Percentiles rank a stretch among this genome's conserved stretches.
Evolutionary conservation across 2,113 vertebrate species (phyloP).

Genomic region (Chiloscyllium plagiosum): DNA sequence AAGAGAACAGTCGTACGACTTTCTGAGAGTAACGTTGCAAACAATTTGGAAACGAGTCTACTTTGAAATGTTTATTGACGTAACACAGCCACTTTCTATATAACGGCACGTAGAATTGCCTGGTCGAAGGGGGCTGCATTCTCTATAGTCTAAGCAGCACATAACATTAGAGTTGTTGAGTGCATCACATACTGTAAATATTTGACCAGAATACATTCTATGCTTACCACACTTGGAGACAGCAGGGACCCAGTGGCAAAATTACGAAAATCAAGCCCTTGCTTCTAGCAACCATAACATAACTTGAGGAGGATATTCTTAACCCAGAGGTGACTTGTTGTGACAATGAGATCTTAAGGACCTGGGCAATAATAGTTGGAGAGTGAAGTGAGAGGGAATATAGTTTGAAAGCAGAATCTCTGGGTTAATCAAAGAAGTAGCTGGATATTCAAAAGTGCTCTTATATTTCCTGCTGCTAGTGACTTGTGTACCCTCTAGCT

Average conservation of each 20-base stretch:
- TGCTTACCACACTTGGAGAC: not conserved
- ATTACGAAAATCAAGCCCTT: not conserved
- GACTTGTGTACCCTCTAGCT: not conserved
- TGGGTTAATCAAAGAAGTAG: not conserved
- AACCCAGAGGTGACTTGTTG: too few species aligned
- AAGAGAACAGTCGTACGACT: not conserved
- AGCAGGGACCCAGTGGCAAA: not conserved
- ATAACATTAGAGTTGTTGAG: not conserved
- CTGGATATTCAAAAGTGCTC: conserved; percentile 30
- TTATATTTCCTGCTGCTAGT: conserved; percentile 28
- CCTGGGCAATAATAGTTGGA: not conserved
- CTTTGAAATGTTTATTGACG: not conserved
- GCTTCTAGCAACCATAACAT: not conserved
- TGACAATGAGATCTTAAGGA: not conserved
- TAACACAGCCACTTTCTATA: not conserved
- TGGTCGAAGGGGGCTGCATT: not conserved
- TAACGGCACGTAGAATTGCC: not conserved
- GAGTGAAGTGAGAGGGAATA: not conserved
- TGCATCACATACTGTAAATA: not conserved
- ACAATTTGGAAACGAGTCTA: not conserved
- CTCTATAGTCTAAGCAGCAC: not conserved
- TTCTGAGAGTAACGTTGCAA: not conserved
- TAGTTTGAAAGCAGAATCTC: not conserved
- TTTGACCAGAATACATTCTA: not conserved
- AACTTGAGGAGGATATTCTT: not conserved